Evolutionary conservation across 2,888 invertebrate genomes (phyloP).

Genomic region (Drosophila imparisetae): DNA sequence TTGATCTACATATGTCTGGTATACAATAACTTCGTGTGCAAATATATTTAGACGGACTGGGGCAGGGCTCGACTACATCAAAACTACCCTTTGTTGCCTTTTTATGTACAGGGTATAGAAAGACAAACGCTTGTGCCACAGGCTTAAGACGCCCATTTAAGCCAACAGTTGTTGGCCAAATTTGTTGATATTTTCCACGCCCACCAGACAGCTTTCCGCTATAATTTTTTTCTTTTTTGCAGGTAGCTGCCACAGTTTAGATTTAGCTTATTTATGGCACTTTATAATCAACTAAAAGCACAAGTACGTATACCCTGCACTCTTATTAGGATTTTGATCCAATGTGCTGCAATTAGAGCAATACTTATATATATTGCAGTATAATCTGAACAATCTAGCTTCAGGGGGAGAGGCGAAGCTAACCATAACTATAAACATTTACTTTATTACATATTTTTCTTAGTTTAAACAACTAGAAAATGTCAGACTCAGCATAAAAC

Average conservation of each 20-base stretch:
- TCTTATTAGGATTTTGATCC: fast-evolving
- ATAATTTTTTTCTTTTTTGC: constrained; percentile 12
- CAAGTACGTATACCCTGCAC: constrained; percentile 27
- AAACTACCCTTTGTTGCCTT: too few relatives aligned
- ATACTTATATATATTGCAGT: too few relatives aligned
- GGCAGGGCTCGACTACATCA: not conserved
- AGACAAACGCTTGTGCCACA: not conserved
- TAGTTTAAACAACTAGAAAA: not conserved
- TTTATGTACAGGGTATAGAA: not conserved
- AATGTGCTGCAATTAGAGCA: not conserved
- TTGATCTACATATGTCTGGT: not conserved
- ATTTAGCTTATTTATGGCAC: constrained; percentile 54
- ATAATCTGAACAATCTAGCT: too few relatives aligned
- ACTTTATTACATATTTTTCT: too few relatives aligned
- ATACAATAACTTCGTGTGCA: not conserved
- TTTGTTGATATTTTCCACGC: constrained; percentile 54
- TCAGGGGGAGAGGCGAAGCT: too few relatives aligned
- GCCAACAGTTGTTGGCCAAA: constrained; percentile 59
- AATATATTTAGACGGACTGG: not conserved
- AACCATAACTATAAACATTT: not conserved
- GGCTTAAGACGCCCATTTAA: constrained; percentile 57
- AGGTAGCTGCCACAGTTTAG: constrained; percentile 58
- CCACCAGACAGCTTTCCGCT: constrained; percentile 37
- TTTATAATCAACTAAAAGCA: constrained; percentile 16
- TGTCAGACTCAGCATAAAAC: not conserved